A percentile compares a stretch with the other conserved stretches of the same genome.
Conservation (phyloP, 2,888 invertebrate species). For the Thumatha senex region DNA sequence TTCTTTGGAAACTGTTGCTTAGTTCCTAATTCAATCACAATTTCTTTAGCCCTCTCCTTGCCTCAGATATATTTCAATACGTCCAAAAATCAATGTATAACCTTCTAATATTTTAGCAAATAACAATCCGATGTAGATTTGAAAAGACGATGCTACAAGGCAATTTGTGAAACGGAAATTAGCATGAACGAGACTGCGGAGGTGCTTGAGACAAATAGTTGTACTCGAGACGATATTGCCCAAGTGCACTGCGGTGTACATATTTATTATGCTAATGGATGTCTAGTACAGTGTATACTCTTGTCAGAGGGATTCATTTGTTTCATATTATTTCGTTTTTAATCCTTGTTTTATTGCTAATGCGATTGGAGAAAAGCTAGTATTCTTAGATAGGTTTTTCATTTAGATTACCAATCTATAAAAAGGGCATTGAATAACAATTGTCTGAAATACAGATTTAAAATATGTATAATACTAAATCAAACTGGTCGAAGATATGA, state of each 20-base stretch:
- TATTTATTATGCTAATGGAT: slow-evolving; percentile 74
- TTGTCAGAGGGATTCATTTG: slow-evolving; percentile 30
- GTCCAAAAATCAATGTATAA: too few species aligned
- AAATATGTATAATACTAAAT: too few species aligned
- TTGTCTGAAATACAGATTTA: too few species aligned
- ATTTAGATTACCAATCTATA: too few species aligned
- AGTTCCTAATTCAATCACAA: background rate
- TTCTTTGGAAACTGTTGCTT: background rate
- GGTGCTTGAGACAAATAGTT: slow-evolving; percentile 60
- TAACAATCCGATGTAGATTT: too few species aligned
- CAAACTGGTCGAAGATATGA: too few species aligned
- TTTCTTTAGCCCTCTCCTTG: too few species aligned
- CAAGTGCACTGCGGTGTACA: slow-evolving; percentile 30
- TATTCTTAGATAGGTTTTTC: background rate
- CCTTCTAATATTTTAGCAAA: too few species aligned
- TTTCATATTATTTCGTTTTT: background rate
- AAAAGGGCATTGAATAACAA: too few species aligned
- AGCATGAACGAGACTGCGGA: slow-evolving; percentile 56
- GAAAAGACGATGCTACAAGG: slow-evolving; percentile 24
- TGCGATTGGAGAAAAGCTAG: too few species aligned
- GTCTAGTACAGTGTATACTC: slow-evolving; percentile 45
- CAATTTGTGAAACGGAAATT: slow-evolving; percentile 61
- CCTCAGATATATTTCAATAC: too few species aligned
- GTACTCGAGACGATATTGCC: slow-evolving; percentile 50
- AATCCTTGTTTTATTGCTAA: too few species aligned